Evolutionary conservation across 2,888 invertebrate species (phyloP), one percentile per base, ranked within the genome.

Genomic region (Drosophila falleni): DNA sequence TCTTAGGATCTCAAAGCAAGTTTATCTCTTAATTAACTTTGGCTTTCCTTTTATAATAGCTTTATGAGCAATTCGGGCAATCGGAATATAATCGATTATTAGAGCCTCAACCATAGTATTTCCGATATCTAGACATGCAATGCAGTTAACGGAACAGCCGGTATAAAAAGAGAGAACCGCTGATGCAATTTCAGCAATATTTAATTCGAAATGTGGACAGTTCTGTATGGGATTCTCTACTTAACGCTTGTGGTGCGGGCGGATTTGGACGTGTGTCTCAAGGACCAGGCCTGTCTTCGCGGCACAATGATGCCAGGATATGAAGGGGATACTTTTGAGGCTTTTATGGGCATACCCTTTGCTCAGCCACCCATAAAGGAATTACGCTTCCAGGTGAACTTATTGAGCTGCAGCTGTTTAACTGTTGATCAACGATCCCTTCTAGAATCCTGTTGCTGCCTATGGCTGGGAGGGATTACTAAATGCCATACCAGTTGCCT

Each of bases 401-500:
- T 0, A 3, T 10, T 0, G 1, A 13, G 1, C 11, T n/a, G 1
- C 10, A 3, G 13, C 2, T 1, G 5, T 23, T 13, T 42, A 9
- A 5, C 31, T 26, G 0, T 35, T 1, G 9, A n/a, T 5, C 15
- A 13, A n/a, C 4, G 4, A n/a, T 31, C 29, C 3, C 6, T 0
- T 15, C 6, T 37, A 92, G 91, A 90, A 91, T 87, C 92, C 92
- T 0, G 69, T 85, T 11, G 80, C 90, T 0, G 55, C 71, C 4
- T 49, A 54, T 0, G 64, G 78, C 15, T 91, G 91, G 91, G n/a
- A 69, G 0, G 86, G 72, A 10, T 54, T 78, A 3, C 56, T 87
- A 3, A 62, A 92, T 69, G 93, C 93, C 0, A 90, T 19, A 78
- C 92, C 0, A 79, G 86, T 13, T 94, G 94, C 58, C 86, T 93